Conservation (phyloP, 2,888 invertebrate species). For the Eucriotettix oculatus region DNA sequence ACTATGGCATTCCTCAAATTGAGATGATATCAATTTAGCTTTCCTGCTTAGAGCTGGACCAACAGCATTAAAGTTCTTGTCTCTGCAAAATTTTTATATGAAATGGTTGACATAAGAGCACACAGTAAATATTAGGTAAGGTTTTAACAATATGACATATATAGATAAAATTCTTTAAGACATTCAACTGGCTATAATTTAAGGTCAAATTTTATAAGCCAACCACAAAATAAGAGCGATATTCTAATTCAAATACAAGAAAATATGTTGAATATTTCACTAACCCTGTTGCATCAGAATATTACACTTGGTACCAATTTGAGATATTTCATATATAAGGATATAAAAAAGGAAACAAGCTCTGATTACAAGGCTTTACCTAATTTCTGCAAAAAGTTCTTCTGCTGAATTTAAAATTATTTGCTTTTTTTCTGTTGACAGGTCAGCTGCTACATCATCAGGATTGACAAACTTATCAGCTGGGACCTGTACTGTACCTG, state of each 20-base stretch:
- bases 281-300: neutral
- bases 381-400: slow-evolving; percentile 69
- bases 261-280: neutral
- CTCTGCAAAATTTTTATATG: slow-evolving; percentile 31
- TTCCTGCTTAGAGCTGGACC: slow-evolving; percentile 71
- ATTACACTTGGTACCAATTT: no score
- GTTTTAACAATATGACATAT: no score
- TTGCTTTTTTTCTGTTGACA: slow-evolving; percentile 46
- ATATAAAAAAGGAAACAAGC: neutral
- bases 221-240: no score
- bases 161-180: no score
- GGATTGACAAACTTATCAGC: slow-evolving; percentile 62
- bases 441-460: slow-evolving; percentile 42
- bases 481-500: slow-evolving; percentile 66
- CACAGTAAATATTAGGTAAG: no score
- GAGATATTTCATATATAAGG: no score
- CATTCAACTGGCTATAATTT: no score
- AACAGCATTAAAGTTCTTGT: slow-evolving; percentile 84
- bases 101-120: no score
- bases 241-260: no score
- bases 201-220: neutral
- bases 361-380: slow-evolving; percentile 18
- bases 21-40: slow-evolving; percentile 69
- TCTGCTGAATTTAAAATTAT: slow-evolving; percentile 80
- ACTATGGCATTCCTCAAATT: slow-evolving; percentile 67